phyloP scores from a whole-genome alignment of 30 jellyfish, hydroid and myxozoan species.

The Aurelia aurita complex sp. Pacific region DNA sequence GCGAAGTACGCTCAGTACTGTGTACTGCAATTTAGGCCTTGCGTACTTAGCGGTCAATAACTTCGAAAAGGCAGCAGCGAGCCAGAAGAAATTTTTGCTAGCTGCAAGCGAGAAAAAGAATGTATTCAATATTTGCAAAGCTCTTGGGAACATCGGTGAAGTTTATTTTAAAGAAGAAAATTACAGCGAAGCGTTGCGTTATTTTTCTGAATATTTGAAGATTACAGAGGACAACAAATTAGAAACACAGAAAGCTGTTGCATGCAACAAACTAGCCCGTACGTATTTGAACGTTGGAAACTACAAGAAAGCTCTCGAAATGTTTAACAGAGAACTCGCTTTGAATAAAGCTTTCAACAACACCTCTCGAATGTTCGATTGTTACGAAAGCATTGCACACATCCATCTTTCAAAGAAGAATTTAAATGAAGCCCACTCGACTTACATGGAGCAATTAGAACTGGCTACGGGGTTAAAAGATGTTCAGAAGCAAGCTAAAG shows the following conservation, averaged over 20 bases:
- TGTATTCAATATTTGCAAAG: constrained; percentile 80
- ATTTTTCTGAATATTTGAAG: constrained; percentile 67
- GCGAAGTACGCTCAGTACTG: constrained; percentile 45
- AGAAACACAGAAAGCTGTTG: constrained; percentile 67
- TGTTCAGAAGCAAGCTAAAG: constrained; percentile 40
- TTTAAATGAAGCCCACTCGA: constrained; percentile 72
- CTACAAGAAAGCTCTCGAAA: constrained; percentile 66
- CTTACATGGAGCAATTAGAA: constrained; percentile 71
- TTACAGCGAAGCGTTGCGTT: constrained; percentile 73
- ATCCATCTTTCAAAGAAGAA: constrained; percentile 63
- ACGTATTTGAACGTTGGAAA: constrained; percentile 60
- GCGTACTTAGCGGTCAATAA: constrained; percentile 83
- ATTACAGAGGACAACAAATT: constrained; percentile 72
- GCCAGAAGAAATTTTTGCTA: constrained; percentile 82
- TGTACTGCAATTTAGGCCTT: constrained; percentile 87
- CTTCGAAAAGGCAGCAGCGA: constrained; percentile 81
- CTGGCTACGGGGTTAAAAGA: constrained; percentile 45
- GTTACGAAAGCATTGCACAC: constrained; percentile 66
- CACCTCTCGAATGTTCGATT: constrained; percentile 43
- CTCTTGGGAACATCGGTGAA: constrained; percentile 91
- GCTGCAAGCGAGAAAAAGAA: constrained; percentile 89
- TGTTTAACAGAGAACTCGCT: constrained; percentile 54
- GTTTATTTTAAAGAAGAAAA: constrained; percentile 68
- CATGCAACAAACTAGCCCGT: constrained; percentile 74
- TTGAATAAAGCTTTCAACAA: constrained; percentile 53